phyloP scores from a whole-genome alignment of 2,888 invertebrate species.

The Pyrocoelia pectoralis region DNA sequence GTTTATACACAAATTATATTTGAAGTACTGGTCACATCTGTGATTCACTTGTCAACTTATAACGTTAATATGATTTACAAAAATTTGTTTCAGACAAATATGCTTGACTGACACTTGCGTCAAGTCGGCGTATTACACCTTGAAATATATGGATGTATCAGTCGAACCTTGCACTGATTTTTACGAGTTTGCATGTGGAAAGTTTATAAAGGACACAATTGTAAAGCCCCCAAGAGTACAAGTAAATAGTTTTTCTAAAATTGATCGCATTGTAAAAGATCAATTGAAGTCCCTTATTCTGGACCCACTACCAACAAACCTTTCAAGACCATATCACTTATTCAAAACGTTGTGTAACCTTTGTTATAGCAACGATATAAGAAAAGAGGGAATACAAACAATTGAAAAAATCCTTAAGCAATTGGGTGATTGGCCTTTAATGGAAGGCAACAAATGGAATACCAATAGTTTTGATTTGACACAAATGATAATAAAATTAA shows the following conservation, averaged over 20 bases:
- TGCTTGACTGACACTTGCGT: conserved; percentile 83
- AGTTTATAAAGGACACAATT: conserved; percentile 72
- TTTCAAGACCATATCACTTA: conserved; percentile 75
- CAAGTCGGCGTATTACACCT: conserved; percentile 77
- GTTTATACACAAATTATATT: no score
- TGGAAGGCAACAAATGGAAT: conserved; percentile 80
- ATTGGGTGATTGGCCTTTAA: conserved; percentile 85
- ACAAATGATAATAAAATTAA: conserved; percentile 81
- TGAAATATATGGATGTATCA: conserved; percentile 73
- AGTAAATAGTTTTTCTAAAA: conserved; percentile 77
- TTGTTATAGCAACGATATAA: conserved; percentile 77
- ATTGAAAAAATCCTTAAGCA: conserved; percentile 69
- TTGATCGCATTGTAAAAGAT: conserved; percentile 76
- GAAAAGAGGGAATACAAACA: conserved; percentile 80
- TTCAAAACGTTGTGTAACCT: conserved; percentile 86
- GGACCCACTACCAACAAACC: conserved; percentile 67
- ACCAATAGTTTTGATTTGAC: conserved; percentile 80
- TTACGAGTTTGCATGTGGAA: conserved; percentile 81
- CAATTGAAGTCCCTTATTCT: conserved; percentile 75
- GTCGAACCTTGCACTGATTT: conserved; percentile 85
- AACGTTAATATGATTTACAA: no score
- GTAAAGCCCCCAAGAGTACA: conserved; percentile 85
- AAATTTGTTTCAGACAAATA: conserved; percentile 51
- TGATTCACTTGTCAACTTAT: no score
- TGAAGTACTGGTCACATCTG: no score